Base-by-base conservation (phyloP, 35 echinoderm and acorn worm genomes). In the Lytechinus pictus region DNA sequence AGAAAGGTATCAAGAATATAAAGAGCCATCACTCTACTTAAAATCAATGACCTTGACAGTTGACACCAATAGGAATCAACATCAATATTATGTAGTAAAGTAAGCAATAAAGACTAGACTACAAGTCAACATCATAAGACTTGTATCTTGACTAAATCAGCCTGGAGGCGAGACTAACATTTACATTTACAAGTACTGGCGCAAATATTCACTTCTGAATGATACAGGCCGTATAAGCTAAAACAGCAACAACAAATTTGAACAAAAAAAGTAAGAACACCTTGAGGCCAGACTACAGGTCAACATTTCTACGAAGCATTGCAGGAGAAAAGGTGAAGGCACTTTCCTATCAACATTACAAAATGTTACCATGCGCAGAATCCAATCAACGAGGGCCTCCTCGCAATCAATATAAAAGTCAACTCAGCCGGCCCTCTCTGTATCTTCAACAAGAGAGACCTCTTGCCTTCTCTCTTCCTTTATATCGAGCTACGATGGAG, bases 371-470 rank as follows among this genome's bases (percentile, higher is more conserved):
- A 79, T 19, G 66, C 66, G 14, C 66, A 79, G 66, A 79, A 79
- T 79, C 66, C 66, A 79, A 79, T 79, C 66, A 79, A 79, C 66
- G 16, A 79, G 66, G 21, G 66, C 66, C 66, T 79, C 66, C 66
- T 79, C 14, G 66, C 66, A 79, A 79, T 79, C 66, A 79, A 79
- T 79, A 79, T 79, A 79, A 79, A 79, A 79, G 66, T 79, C 66
- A 79, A 14, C 66, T 79, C 66, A 79, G 66, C 66, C 66, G 66
- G 66, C 66, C 66, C 66, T 79, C 21, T n/a, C 7, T 24, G n/a
- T 79, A 79, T 24, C 66, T 79, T 79, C 66, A 79, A 79, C 66
- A 4, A 79, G 66, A 79, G 33, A n/a, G 66, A 79, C 66, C 12
- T 79, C 66, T 79, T n/a, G 66, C 66, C 16, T 16, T 60, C 57